Evolutionary conservation across 2,797 vertebrate species (phyloP), one percentile per base, ranked within the genome.

Genomic region (Xenopus petersii): DNA sequence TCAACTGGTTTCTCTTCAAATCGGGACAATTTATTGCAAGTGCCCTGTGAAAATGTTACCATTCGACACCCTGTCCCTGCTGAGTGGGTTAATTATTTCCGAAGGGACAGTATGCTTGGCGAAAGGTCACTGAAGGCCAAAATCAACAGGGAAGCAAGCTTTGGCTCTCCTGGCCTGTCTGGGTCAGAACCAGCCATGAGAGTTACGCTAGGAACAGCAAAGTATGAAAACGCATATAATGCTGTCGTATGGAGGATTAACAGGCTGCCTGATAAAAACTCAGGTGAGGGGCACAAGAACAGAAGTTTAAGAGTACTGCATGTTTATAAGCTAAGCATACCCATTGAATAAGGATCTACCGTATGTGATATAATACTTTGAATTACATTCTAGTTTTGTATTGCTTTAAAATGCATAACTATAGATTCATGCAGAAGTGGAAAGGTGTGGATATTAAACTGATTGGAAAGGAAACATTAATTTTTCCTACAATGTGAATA

Each of bases 151-250:
- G 93, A 94, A 69, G 94, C 94, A 64, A 93, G 91, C 81, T 95
- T 96, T 79, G 94, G 94, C 81, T 92, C 93, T 3, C 51, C 87
- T 2, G 88, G 89, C 55, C n/a, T 88, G 10, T 94, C 93, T 62
- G 93, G 94, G 76, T 89, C 93, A n/a, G 94, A 96, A 82, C 94
- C 94, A 10, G 92, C 91, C 71, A 95, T 96, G 94, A 91, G 94
- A 83, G 94, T 96, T 24, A 95, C 94, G 59, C 81, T 96, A 82
- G 94, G 94, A 80, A 93, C 92, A 4, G 94, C 94, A 75, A 96
- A 95, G 84, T 95, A 95, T 0, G 94, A 96, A 58, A 93, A 94
- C 33, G 94, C 94, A 81, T 96, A 94, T 86, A 92, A 87, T 74
- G 83, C 94, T 74, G 94, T 96, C 1, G 94, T 96, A 42, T 96